A percentile compares a stretch with the other conserved stretches of the same genome.
Evolutionary conservation across 2,113 vertebrate species (phyloP).

Genomic region (Rallus limicola): DNA sequence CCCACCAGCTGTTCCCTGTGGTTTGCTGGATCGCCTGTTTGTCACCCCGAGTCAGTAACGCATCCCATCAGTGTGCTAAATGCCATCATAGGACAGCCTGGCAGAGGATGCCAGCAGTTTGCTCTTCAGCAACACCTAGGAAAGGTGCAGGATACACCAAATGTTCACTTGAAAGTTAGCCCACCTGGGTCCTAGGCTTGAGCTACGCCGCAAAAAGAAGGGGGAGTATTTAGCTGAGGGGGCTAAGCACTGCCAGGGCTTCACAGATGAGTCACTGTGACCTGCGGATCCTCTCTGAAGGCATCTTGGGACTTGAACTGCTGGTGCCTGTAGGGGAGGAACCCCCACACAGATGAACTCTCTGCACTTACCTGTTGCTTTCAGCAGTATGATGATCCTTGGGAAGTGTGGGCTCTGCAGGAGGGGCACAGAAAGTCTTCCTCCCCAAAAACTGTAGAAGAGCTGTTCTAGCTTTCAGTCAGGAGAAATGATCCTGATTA

Average conservation of each 20-base stretch:
- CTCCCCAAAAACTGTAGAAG: background rate
- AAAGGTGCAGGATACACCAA: background rate
- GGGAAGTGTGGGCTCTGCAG: background rate
- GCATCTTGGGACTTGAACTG: background rate
- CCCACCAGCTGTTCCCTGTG: fast-evolving
- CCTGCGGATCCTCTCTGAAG: background rate
- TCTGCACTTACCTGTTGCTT: background rate
- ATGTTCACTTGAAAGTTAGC: background rate
- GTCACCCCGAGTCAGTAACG: fast-evolving
- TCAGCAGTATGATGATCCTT: background rate
- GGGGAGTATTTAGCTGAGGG: background rate
- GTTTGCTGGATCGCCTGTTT: background rate
- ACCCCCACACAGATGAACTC: background rate
- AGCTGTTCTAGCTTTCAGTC: background rate
- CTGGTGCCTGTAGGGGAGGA: background rate
- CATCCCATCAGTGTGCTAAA: background rate
- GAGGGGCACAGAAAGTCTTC: background rate
- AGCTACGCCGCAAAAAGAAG: background rate
- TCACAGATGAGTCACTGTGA: fast-evolving
- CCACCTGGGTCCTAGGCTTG: background rate
- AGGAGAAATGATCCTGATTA: background rate
- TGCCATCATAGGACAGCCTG: background rate
- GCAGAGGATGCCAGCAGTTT: background rate
- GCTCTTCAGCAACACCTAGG: background rate
- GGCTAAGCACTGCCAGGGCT: background rate